Percentiles rank a stretch among this genome's conserved stretches.
phyloP scores from a whole-genome alignment of 2,797 vertebrate genomes.

The Lepus townsendii region DNA sequence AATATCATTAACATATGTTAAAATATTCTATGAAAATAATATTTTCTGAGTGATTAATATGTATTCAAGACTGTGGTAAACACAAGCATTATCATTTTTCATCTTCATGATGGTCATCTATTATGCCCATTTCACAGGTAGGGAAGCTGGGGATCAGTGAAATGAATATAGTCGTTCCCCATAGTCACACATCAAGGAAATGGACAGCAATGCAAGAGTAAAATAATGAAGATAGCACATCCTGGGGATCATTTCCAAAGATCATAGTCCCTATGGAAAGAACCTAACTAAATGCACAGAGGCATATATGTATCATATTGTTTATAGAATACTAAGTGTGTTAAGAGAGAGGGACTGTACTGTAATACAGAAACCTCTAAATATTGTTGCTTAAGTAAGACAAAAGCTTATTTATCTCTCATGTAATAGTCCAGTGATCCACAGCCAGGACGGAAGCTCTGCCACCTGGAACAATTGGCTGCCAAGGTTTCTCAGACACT shows the following conservation, averaged over 20 bases:
- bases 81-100: neutral
- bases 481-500: neutral
- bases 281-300: neutral
- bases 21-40: neutral
- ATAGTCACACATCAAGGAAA: neutral
- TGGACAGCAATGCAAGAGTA: neutral
- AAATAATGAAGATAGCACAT: neutral
- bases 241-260: neutral
- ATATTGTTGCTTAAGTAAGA: neutral
- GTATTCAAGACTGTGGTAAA: neutral
- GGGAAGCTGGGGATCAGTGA: neutral
- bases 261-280: neutral
- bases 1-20: neutral
- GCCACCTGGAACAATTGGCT: neutral
- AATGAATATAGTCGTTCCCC: neutral
- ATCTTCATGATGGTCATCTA: neutral
- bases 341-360: neutral
- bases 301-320: neutral
- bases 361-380: neutral
- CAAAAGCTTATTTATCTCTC: neutral
- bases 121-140: neutral
- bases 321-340: neutral
- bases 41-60: neutral
- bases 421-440: neutral
- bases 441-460: neutral